Base-by-base conservation (phyloP, 2,113 vertebrate genomes). In the Hippocampus barbouri region DNA sequence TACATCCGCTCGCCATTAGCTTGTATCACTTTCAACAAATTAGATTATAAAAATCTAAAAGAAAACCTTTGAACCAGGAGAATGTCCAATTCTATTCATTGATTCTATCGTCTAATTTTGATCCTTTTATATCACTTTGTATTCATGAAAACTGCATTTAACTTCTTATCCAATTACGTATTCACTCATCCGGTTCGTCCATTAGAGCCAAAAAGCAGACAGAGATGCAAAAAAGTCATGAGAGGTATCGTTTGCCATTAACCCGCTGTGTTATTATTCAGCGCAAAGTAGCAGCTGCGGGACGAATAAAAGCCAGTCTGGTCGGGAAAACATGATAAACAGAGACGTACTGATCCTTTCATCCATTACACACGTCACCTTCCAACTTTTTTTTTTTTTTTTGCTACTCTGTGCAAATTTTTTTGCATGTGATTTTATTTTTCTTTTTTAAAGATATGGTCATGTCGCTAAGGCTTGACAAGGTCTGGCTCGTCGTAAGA, bases 201-300 rank as follows among this genome's bases (percentile, higher is more conserved):
- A 92, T 93, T 91, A 90, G 63, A 45, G 75, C 30, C 76, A 76
- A 75, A 71, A 89, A 65, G 71, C 51, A 65, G 75, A 86, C 78
- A 71, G 78, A 85, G 74, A 87, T 80, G 86, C 84, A 88, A 73
- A 85, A 85, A 89, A 92, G 89, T 91, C 89, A 93, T 83, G 88
- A 83, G 76, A 87, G 83, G 85, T 89, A 91, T 82, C 75, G 86
- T 89, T 91, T 80, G 81, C 89, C 86, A 87, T 92, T 90, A 90
- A 91, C 89, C 90, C 87, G 82, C 73, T 64, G 83, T 79, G 87
- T 85, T 84, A 25, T 65, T 41, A 87, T 89, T 88, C 90, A 88
- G 89, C 90, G 86, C 79, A 86, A 89, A 89, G 83, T 75, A 90
- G 83, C 64, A 80, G 81, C 82, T 80, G 78, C 75, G 70, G 79